Conservation (phyloP, 2,113 vertebrate species). For the Gasterosteus nipponicus region DNA sequence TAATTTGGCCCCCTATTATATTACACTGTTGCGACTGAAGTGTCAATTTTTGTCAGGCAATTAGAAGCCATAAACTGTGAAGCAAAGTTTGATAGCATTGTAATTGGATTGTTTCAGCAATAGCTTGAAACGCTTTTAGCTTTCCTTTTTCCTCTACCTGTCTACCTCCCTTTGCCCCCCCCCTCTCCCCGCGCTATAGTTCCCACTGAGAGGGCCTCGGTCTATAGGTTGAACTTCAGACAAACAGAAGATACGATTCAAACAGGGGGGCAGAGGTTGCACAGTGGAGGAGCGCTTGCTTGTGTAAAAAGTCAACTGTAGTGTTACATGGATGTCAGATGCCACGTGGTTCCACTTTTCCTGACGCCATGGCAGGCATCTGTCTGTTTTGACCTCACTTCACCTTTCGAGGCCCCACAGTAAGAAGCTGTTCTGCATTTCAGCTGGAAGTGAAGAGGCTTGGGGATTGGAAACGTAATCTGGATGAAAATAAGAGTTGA, state of each 20-base stretch:
- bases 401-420: conserved; percentile 52
- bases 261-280: conserved; percentile 4
- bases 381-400: conserved; percentile 53
- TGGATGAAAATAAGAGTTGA: conserved; percentile 13
- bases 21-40: conserved; percentile 98
- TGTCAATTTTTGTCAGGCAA: conserved; percentile 99
- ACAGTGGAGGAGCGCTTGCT: conserved; percentile 43
- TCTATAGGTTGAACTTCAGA: conserved; percentile 75
- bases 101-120: conserved; percentile 99
- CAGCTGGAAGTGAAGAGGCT: conserved; percentile 37
- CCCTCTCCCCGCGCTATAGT: conserved; percentile 4
- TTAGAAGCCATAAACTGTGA: conserved; percentile 99
- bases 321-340: conserved; percentile 54
- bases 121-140: conserved; percentile 88
- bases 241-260: conserved; percentile 69
- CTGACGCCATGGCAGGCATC: conserved; percentile 48
- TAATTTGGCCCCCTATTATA: conserved; percentile 99
- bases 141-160: conserved; percentile 74
- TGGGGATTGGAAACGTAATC: conserved; percentile 25
- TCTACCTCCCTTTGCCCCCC: conserved; percentile 13
- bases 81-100: conserved; percentile 99
- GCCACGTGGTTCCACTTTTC: conserved; percentile 50
- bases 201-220: conserved; percentile 69
- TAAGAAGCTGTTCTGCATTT: conserved; percentile 58
- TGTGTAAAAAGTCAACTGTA: conserved; percentile 55